phyloP scores from a whole-genome alignment of 2,113 vertebrate species.

The Brienomyrus brachyistius region DNA sequence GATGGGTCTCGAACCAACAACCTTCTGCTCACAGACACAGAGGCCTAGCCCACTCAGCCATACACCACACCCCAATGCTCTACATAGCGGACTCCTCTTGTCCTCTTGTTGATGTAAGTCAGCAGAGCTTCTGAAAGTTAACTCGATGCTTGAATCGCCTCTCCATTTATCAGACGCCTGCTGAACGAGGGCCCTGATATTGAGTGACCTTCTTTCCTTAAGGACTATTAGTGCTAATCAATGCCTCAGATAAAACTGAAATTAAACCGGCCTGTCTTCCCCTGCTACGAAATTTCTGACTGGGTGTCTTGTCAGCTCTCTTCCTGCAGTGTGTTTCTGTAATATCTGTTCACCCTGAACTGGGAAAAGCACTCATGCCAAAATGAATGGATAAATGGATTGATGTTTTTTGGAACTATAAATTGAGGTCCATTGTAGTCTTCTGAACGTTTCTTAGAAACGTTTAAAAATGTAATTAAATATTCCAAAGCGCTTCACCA shows the following conservation, averaged over 20 bases:
- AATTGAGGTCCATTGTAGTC: not conserved
- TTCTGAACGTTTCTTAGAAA: not conserved
- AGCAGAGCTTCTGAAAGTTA: not conserved
- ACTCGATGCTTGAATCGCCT: not conserved
- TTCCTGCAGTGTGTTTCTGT: not conserved
- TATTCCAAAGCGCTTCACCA: not conserved
- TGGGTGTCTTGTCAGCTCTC: not conserved
- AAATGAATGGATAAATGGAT: not conserved
- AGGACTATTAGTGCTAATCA: not conserved
- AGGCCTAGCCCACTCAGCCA: not conserved
- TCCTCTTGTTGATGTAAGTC: not conserved
- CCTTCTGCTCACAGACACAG: not conserved
- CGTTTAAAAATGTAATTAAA: not conserved
- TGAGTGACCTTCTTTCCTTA: not conserved
- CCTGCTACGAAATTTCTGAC: not conserved
- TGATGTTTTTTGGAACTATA: not conserved
- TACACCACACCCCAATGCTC: not conserved
- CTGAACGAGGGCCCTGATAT: not conserved
- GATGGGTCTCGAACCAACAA: not conserved
- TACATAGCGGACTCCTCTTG: not conserved
- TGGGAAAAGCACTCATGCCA: not conserved
- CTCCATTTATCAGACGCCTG: not conserved
- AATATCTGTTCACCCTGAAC: not conserved
- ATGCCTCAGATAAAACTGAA: conserved; percentile 4
- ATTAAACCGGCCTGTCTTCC: not conserved